phyloP scores from a whole-genome alignment of 2,113 vertebrate species.

The Falco punctatus region DNA sequence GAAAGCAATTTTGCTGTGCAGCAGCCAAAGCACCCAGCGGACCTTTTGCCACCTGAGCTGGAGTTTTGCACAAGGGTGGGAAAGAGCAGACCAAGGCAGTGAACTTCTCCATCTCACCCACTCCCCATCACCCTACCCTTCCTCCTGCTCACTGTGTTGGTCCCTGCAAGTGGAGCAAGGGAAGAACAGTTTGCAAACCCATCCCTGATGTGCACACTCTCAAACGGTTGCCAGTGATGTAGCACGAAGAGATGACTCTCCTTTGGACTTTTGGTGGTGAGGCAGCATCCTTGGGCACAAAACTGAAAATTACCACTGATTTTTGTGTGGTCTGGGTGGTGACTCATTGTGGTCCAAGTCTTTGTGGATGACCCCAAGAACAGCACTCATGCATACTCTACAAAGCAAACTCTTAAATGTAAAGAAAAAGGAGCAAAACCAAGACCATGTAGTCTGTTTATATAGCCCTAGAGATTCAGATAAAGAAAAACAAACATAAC shows the following conservation, averaged over 20 bases:
- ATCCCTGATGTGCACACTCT: accelerated
- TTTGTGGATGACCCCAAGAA: not conserved
- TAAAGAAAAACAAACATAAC: constrained; percentile 85
- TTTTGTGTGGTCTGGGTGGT: not conserved
- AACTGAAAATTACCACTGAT: accelerated
- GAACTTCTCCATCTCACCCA: accelerated
- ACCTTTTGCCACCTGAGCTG: not conserved
- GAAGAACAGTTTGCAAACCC: not conserved
- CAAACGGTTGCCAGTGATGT: accelerated
- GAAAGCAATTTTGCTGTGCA: not conserved
- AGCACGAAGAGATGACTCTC: accelerated
- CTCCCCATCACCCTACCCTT: not conserved
- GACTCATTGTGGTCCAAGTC: not conserved
- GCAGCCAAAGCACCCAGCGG: not conserved
- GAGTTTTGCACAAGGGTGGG: not conserved
- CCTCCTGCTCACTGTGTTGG: not conserved
- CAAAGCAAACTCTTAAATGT: constrained; percentile 45
- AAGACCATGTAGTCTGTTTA: constrained; percentile 75
- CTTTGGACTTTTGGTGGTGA: not conserved
- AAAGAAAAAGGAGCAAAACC: constrained; percentile 69
- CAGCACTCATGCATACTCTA: not conserved
- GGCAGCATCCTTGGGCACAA: accelerated
- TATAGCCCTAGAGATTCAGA: constrained; percentile 72
- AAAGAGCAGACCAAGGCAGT: not conserved
- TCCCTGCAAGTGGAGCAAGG: not conserved